Evolutionary conservation across 2,797 vertebrate genomes (phyloP), one percentile per base, ranked within the genome.

Genomic region (Rhynchonycteris naso): DNA sequence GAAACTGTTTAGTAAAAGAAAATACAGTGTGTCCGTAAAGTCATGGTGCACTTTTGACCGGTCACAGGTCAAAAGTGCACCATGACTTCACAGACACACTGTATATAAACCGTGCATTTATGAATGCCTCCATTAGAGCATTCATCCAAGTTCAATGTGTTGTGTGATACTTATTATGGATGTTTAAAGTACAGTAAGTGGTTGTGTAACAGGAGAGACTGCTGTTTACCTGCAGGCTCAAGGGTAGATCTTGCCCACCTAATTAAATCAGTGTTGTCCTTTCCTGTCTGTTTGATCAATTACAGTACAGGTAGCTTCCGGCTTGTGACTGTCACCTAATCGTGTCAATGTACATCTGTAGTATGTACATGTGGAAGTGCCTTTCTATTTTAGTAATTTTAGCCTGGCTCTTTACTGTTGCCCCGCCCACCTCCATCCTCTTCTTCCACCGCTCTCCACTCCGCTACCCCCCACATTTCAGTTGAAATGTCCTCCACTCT

Each of bases 311-410:
- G 98, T 98, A 98, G 98, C 98, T 98, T 98, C 98, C 97, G 98
- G 97, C 98, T 98, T 98, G 98, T 98, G 98, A 99, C 98, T 98
- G 98, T 98, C 98, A 98, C 97, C 98, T 98, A 97, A 98, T 98
- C 98, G 98, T 99, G 98, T 99, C 98, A 97, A 96, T 98, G 98
- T 99, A 99, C 99, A 99, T 99, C 98, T 98, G 98, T 99, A 98
- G 99, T 98, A 99, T 99, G 99, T 99, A 99, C 99, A 99, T 98
- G 99, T 99, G 99, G 99, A 99, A 99, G 99, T 99, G 99, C 99
- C 99, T 99, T 99, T 99, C 98, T 98, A 98, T 98, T 99, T 99
- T 99, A 99, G 98, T 98, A 99, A 98, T 98, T 98, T 98, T 98
- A 99, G 98, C 98, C 98, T 99, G 98, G 98, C 98, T 98, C 98